Percentiles rank a stretch among this genome's conserved stretches.
phyloP scores from a whole-genome alignment of 2,888 invertebrate species.

The Drosophila planitibia region DNA sequence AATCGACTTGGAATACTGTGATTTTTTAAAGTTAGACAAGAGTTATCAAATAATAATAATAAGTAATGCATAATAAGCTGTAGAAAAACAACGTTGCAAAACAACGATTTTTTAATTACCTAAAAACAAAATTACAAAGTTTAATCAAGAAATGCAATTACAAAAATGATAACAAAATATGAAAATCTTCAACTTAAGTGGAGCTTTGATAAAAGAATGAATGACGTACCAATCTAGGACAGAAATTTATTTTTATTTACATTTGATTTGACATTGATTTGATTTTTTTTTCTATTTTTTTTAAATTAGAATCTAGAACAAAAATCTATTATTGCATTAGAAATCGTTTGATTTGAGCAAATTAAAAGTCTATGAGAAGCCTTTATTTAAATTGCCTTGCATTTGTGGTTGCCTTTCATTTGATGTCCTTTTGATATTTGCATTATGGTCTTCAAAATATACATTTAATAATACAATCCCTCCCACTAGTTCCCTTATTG shows the following conservation, averaged over 20 bases:
- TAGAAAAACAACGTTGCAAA: accelerated
- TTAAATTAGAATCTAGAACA: background rate
- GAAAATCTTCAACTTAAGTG: background rate
- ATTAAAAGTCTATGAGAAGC: background rate
- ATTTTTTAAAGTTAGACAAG: background rate
- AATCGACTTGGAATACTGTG: background rate
- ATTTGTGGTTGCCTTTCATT: slow-evolving; percentile 22
- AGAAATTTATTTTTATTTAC: background rate
- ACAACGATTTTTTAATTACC: accelerated
- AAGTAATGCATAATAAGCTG: background rate
- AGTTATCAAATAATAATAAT: background rate
- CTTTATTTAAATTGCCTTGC: background rate
- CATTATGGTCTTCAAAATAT: slow-evolving; percentile 51
- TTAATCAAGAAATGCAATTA: background rate
- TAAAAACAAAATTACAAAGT: background rate
- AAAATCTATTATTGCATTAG: background rate
- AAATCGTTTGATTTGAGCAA: background rate
- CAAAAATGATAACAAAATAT: background rate
- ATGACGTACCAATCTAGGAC: background rate
- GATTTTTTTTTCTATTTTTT: background rate
- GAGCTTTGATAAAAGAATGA: background rate
- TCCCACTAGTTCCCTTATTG: slow-evolving; percentile 5
- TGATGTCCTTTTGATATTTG: slow-evolving; percentile 61
- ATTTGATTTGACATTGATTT: background rate
- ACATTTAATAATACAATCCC: slow-evolving; percentile 9